Base-by-base conservation (phyloP, 2,113 vertebrate genomes). In the Regulus satrapa region DNA sequence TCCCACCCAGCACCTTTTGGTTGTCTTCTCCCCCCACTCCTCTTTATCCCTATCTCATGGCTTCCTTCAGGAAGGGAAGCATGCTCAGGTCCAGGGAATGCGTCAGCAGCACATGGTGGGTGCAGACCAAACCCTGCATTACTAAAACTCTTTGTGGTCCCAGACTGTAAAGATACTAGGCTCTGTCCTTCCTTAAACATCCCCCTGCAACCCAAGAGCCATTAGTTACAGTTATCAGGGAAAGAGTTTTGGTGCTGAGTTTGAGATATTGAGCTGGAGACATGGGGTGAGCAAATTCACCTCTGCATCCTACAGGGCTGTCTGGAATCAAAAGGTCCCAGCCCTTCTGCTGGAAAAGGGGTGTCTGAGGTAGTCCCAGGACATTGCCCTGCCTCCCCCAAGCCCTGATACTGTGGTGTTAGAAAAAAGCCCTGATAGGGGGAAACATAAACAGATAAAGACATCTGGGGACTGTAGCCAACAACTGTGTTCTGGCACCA, bases 371-470 rank as follows among this genome's bases (percentile, higher is more conserved):
- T 85, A 90, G 88, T 23, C 63, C 67, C 32, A 69, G 85, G 67
- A 75, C 92, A 85, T 54, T 4, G 3, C 32, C 59, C 54, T 85
- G 67, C 49, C 45, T 85, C 25, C 71, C 46, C 32, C 46, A 74
- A 49, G 36, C 40, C 14, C 75, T 93, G 94, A 97, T 95, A 95
- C 51, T 1, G 0, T 1, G 23, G 92, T 95, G 92, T 86, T 83
- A 82, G 82, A 49, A 90, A 88, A 89, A 88, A 88, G 58, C 29
- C 82, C 83, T 93, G 92, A 94, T 93, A 95, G 85, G 54, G 64
- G 41, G 41, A 94, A 94, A 92, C 67, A 63, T 93, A 97, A 95
- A 92, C 82, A 93, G 71, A 73, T 77, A 68, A 89, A 92, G 88
- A 46, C 63, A 76, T 93, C 82, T 96, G 78, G 69, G 45, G 69